Conservation (phyloP, 2,113 vertebrate genomes). For the Festucalex cinctus region DNA sequence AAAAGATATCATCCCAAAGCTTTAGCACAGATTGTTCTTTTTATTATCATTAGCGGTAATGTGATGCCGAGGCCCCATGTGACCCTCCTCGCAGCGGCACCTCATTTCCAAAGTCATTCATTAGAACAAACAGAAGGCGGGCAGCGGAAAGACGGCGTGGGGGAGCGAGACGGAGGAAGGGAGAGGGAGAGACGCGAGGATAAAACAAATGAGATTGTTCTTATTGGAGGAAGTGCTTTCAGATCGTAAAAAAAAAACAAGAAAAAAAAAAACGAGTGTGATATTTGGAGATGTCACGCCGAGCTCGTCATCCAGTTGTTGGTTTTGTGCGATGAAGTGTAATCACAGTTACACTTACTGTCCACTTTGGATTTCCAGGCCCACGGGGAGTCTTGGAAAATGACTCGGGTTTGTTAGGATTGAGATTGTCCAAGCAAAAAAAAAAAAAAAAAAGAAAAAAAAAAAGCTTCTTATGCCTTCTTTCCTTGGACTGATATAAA, state of each 20-base stretch:
- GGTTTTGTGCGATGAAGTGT: constrained; percentile 37
- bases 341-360: constrained; percentile 48
- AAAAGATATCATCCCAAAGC: constrained; percentile 44
- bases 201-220: constrained; percentile 64
- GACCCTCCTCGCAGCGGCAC: constrained; percentile 70
- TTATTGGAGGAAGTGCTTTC: constrained; percentile 47
- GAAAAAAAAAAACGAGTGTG: constrained; percentile 21
- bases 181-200: constrained; percentile 39
- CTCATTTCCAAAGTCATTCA: constrained; percentile 73
- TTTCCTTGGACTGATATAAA: constrained; percentile 39
- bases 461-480: constrained; percentile 64
- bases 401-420: constrained; percentile 36
- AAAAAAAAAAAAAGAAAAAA: not conserved
- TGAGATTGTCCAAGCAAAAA: constrained; percentile 27
- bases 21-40: constrained; percentile 73
- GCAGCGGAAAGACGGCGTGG: constrained; percentile 41
- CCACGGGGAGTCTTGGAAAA: constrained; percentile 25
- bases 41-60: constrained; percentile 77
- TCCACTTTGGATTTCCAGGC: constrained; percentile 44
- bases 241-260: constrained; percentile 27
- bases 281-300: constrained; percentile 35
- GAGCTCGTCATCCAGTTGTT: constrained; percentile 47
- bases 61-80: constrained; percentile 69
- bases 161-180: constrained; percentile 18
- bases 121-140: constrained; percentile 74